phyloP scores from a whole-genome alignment of 2,797 vertebrate species.

The Arremon brunneinucha region DNA sequence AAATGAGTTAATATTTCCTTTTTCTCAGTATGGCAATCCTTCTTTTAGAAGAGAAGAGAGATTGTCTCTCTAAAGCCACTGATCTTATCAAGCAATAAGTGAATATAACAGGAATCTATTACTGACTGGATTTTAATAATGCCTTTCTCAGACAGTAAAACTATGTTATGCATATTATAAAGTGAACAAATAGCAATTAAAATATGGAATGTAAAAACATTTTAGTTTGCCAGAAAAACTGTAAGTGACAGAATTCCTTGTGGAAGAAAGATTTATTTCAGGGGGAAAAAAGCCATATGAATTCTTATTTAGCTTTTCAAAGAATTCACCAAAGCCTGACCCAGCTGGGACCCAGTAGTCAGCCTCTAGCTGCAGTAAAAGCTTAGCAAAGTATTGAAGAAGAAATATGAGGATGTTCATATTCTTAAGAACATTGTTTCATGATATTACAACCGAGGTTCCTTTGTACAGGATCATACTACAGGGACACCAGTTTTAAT shows the following conservation, averaged over 20 bases:
- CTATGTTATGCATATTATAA: background rate
- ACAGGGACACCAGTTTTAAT: conserved; percentile 36
- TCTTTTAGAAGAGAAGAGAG: background rate
- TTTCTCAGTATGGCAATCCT: background rate
- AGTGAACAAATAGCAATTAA: background rate
- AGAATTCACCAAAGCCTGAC: conserved; percentile 1
- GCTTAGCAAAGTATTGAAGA: background rate
- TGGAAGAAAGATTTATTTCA: background rate
- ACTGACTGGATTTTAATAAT: background rate
- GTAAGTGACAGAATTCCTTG: background rate
- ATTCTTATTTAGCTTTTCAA: background rate
- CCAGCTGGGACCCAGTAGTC: background rate
- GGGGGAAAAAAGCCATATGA: background rate
- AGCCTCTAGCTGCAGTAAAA: background rate
- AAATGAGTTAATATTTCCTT: conserved; percentile 16
- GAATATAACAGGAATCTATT: background rate
- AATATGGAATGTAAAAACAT: background rate
- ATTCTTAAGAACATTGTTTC: conserved; percentile 24
- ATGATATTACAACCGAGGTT: conserved; percentile 22
- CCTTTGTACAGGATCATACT: conserved; percentile 18
- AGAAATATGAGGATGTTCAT: background rate
- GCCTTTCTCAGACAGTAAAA: background rate
- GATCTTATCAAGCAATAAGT: background rate
- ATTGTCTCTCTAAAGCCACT: background rate
- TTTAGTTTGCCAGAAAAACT: background rate